Evolutionary conservation across 37 sponge, comb jelly and placozoan genomes (phyloP).

Genomic region (Eunapius fragilis): DNA sequence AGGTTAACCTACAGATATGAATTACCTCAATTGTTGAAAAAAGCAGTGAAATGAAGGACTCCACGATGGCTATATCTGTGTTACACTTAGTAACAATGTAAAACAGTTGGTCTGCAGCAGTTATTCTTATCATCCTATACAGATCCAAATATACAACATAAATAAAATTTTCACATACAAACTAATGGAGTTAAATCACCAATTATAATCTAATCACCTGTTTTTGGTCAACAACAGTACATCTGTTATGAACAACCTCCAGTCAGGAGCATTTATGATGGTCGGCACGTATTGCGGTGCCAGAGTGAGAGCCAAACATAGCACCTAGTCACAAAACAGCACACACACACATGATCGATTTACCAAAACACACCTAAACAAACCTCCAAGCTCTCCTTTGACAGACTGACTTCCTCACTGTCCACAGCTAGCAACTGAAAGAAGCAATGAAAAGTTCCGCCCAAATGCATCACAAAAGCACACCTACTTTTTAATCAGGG

Average conservation of each 20-base stretch:
- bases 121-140: constrained; percentile 65
- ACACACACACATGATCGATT: neutral
- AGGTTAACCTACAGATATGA: neutral
- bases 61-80: constrained; percentile 24
- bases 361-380: neutral
- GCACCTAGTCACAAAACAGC: constrained; percentile 35
- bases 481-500: no score
- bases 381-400: neutral
- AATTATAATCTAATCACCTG: no score
- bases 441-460: neutral
- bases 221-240: constrained; percentile 61
- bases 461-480: neutral
- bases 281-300: constrained; percentile 27
- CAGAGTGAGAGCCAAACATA: constrained; percentile 60
- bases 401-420: neutral
- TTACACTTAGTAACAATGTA: constrained; percentile 74
- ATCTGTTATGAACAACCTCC: constrained; percentile 75
- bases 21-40: constrained; percentile 66
- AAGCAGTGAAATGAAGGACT: constrained; percentile 56
- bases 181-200: neutral
- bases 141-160: neutral
- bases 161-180: neutral
- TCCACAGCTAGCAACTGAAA: neutral
- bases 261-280: constrained; percentile 41
- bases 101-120: constrained; percentile 85